phyloP scores from a whole-genome alignment of 2,888 invertebrate species.

The Teleogryllus oceanicus region DNA sequence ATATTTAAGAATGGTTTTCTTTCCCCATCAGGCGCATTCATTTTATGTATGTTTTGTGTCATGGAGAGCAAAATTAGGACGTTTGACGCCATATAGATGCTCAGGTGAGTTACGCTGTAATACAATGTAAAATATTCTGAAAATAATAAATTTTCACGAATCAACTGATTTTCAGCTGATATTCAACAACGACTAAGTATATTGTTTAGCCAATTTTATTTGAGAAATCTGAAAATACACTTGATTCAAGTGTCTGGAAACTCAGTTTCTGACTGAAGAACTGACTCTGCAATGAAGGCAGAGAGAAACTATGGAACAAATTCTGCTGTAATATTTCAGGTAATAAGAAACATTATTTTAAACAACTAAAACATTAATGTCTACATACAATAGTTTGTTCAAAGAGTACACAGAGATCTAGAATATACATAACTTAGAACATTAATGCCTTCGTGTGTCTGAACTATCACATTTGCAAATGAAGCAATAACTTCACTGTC shows the following conservation, averaged over 20 bases:
- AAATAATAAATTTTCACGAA: background rate
- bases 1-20: too few relatives aligned
- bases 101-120: background rate
- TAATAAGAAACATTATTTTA: too few relatives aligned
- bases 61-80: background rate
- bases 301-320: background rate
- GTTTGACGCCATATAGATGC: background rate
- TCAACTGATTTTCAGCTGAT: background rate
- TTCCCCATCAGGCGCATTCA: background rate
- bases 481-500: too few relatives aligned
- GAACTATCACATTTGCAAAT: too few relatives aligned
- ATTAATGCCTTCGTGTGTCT: too few relatives aligned
- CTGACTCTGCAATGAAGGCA: background rate
- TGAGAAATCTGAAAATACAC: background rate
- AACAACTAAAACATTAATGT: too few relatives aligned
- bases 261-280: background rate
- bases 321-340: background rate
- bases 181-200: background rate
- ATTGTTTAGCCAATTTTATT: background rate
- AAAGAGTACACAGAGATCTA: too few relatives aligned
- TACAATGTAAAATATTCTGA: background rate
- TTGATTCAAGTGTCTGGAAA: background rate
- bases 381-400: too few relatives aligned
- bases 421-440: too few relatives aligned
- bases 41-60: background rate